Percentiles rank a stretch among this genome's conserved stretches.
Conservation (phyloP, 2,888 invertebrate genomes). For the Lysandra coridon region DNA sequence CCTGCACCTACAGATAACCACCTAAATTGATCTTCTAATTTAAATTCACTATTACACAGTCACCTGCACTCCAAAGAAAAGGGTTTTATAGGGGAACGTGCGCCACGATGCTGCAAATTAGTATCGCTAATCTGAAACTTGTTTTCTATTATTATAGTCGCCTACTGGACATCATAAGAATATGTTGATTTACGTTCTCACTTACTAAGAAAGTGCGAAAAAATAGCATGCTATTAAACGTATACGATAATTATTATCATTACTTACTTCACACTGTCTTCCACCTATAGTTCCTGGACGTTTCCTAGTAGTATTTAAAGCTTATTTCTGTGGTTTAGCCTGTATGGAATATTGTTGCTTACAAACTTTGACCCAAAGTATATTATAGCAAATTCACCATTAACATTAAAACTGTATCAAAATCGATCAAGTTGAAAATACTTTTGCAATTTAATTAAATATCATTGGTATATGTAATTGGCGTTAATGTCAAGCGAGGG, state of each 20-base stretch:
- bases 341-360: neutral
- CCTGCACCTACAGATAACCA: constrained; percentile 43
- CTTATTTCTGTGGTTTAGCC: too few species aligned
- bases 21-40: constrained; percentile 27
- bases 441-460: constrained; percentile 45
- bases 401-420: constrained; percentile 31
- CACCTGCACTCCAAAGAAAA: constrained; percentile 4
- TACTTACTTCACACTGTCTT: too few species aligned
- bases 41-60: constrained; percentile 28
- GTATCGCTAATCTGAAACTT: neutral
- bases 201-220: too few species aligned
- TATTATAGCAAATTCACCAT: neutral
- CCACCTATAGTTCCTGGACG: too few species aligned
- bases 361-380: neutral
- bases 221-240: too few species aligned
- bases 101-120: neutral
- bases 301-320: too few species aligned
- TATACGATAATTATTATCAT: too few species aligned
- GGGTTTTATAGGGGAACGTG: neutral
- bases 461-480: constrained; percentile 44
- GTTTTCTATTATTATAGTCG: neutral
- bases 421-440: constrained; percentile 33
- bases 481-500: constrained; percentile 38
- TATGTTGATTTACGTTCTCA: too few species aligned
- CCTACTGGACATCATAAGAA: too few species aligned